These are phyloP conservation scores for Epinephelus awoara DNA, from an alignment of 2,797 vertebrate genomes.

Conservation along the genomic window DNA sequence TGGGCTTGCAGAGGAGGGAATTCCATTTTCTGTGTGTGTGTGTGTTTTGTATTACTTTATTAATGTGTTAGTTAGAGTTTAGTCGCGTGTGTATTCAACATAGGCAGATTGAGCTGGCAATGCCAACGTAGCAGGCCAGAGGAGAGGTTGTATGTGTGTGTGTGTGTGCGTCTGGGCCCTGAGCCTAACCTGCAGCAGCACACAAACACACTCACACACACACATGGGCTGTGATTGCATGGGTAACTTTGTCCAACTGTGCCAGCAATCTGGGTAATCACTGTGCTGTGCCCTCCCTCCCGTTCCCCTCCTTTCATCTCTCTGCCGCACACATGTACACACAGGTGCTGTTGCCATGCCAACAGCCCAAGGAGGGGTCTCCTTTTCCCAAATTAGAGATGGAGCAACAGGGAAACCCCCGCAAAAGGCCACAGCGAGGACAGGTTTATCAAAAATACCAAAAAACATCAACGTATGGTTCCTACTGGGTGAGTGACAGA, in stretches of 20 bases:
- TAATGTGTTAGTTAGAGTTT: slow-evolving; percentile 27
- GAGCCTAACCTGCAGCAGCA: slow-evolving; percentile 43
- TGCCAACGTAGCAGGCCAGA: slow-evolving; percentile 39
- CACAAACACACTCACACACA: slow-evolving; percentile 10
- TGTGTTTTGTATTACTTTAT: slow-evolving; percentile 4
- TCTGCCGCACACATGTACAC: neutral
- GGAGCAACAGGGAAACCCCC: slow-evolving; percentile 32
- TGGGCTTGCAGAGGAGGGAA: slow-evolving; percentile 29
- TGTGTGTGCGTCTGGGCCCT: slow-evolving; percentile 38
- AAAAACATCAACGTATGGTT: neutral
- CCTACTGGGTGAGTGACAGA: neutral
- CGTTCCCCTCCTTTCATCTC: slow-evolving; percentile 20
- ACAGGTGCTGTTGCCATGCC: slow-evolving; percentile 60
- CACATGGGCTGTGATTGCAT: slow-evolving; percentile 22
- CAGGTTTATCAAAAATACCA: neutral
- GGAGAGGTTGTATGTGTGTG: slow-evolving; percentile 25
- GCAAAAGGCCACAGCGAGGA: neutral
- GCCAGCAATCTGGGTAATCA: slow-evolving; percentile 58
- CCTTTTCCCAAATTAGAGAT: slow-evolving; percentile 23
- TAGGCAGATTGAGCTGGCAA: slow-evolving; percentile 40
- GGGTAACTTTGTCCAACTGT: slow-evolving; percentile 62
- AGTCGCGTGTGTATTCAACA: slow-evolving; percentile 6
- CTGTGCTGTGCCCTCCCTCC: slow-evolving; percentile 15
- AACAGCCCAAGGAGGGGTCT: slow-evolving; percentile 40
- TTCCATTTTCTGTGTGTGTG: slow-evolving; percentile 21